Percentiles rank a stretch among this genome's conserved stretches.
Conservation (phyloP, 2,888 invertebrate genomes). For the Panopea generosa region DNA sequence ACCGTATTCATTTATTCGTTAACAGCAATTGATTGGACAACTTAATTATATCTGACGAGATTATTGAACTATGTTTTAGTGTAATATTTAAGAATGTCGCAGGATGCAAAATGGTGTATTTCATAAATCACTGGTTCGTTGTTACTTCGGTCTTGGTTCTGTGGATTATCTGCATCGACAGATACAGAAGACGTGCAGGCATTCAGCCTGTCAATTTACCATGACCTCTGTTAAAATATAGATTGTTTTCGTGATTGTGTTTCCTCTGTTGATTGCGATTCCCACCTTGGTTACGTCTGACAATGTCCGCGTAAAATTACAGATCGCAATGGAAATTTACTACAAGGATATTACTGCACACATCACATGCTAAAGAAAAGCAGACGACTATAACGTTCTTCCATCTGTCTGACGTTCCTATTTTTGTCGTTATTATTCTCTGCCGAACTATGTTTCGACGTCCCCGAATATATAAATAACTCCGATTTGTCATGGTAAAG, state of each 20-base stretch:
- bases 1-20: background rate
- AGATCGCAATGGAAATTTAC: no score
- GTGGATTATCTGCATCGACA: background rate
- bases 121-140: background rate
- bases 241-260: background rate
- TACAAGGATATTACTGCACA: no score
- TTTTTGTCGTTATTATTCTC: no score
- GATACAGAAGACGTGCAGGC: background rate
- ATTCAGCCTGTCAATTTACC: no score
- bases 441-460: no score
- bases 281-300: background rate
- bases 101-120: background rate
- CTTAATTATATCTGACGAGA: background rate
- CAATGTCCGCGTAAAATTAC: no score
- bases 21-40: background rate
- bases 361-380: no score
- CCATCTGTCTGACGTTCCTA: no score
- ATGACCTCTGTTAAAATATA: background rate
- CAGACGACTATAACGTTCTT: no score
- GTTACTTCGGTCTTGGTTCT: background rate
- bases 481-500: no score
- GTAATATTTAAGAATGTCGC: background rate
- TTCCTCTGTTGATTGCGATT: background rate
- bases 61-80: background rate
- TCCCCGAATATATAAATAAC: no score